Base-by-base conservation (phyloP, 1,140 invertebrate species). In the Caenorhabditis tropicalis region DNA sequence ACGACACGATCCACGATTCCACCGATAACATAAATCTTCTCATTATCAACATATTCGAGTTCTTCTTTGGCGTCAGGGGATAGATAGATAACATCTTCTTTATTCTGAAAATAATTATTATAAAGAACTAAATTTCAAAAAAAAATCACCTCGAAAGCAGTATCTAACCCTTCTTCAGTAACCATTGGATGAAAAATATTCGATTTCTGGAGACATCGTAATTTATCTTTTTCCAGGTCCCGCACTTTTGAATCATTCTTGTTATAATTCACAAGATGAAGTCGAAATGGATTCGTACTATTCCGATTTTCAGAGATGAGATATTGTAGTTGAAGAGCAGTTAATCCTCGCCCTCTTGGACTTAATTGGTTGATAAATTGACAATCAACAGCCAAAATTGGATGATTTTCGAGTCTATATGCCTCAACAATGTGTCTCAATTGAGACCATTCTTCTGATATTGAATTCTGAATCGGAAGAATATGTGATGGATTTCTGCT, bases 1-100 rank as follows among this genome's bases (percentile, higher is more conserved):
- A 33, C 36, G 0, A 88, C 85, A 12, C 88, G 81, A 74, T 88
- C 88, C 33, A 88, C 88, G 31, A 88, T 88, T 79, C 88, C 88
- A 39, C 88, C 88, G 27, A 88, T 87, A 4, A 88, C 81, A 51
- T 86, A 88, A 33, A 79, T 19, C 43, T 87, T 80, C 7, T 87
- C 82, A 21, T 82, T 81, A 12, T 85, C 81, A 0, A 88, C 43
- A 19, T 16, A 49, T 60, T 85, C 79, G 9, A 88, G 80, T 81
- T 83, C 83, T 53, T 88, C 83, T 21, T 85, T 51, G 2, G 85
- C 85, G 51, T 88, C 70, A 24, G 88, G 88, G 36, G 88, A 89
- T 31, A 88, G 49, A 49, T 88, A 88, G 19, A 88, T 81, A 15
- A 88, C 39, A 27, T 79, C 46, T 74, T 10, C 15, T 4, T 9